Evolutionary conservation across 2,113 vertebrate species (phyloP), one percentile per base, ranked within the genome.

Genomic region (Phainopepla nitens): DNA sequence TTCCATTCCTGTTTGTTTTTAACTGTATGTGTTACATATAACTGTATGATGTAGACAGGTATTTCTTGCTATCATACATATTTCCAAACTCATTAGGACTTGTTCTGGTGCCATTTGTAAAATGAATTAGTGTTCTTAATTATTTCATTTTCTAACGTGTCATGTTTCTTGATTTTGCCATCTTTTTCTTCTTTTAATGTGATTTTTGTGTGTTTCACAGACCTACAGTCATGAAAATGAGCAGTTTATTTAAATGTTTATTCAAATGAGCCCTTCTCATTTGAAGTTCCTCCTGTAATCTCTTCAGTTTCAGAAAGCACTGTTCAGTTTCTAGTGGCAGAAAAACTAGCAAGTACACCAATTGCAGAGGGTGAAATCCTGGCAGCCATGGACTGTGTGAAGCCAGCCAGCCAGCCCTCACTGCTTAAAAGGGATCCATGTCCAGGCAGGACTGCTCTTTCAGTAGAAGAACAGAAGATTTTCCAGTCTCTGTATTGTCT

Each of bases 401-500:
- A 97, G 53, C 61, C 93, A 78, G 97, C 77, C 90, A 97, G 90
- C 16, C 75, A 92, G 72, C 82, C 70, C 69, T 62, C 83, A 31
- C 42, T 77, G 78, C 92, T 79, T 49, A 95, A 70, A 64, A 92
- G 84, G 62, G 68, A 58, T n/a, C 96, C 22, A 0, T 93, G 49
- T 29, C 84, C 86, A 72, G 90, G 89, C 45, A 83, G 93, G 62
- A 98, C 87, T 50, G 72, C 82, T 17, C 91, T 99, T 18, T 99
- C 99, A 28, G 35, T 98, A 81, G 99, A 99, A 94, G 99, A 99
- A 88, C 97, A 98, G 90, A 98, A 97, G 87, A 97, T 99, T 66
- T 97, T 99, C 20, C 98, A 98, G 35, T 99, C 98, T 77, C 98
- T 99, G 73, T 96, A 98, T 80, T 95, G 15, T 65, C 98, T 99